phyloP scores from a whole-genome alignment of 2,113 vertebrate genomes.

The Rhinoptilus africanus region DNA sequence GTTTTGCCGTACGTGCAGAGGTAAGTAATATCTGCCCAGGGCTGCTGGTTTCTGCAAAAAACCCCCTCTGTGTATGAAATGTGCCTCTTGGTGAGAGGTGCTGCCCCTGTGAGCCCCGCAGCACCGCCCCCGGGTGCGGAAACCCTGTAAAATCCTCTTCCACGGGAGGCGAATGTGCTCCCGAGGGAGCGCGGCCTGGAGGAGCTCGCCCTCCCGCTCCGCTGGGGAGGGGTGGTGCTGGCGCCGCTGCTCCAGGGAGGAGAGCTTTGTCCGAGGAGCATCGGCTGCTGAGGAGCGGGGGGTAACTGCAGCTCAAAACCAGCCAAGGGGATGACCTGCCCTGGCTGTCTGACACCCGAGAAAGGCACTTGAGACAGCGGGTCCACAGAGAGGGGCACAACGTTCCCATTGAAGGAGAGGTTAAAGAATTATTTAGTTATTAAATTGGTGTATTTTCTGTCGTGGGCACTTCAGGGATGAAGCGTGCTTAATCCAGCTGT shows the following conservation, averaged over 20 bases:
- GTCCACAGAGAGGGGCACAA: neutral
- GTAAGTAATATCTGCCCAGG: accelerated
- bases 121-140: neutral
- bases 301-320: neutral
- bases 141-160: neutral
- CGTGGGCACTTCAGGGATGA: neutral
- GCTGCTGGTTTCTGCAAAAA: neutral
- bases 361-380: neutral
- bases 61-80: accelerated
- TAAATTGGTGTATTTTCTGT: neutral
- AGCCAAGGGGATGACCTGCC: neutral
- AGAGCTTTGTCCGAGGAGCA: neutral
- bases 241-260: too few relatives aligned
- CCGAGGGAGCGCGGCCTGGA: accelerated
- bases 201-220: neutral
- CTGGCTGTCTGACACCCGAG: neutral
- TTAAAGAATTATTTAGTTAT: neutral
- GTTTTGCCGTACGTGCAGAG: accelerated
- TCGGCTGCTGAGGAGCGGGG: neutral
- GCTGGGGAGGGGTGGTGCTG: accelerated
- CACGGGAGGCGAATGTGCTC: accelerated
- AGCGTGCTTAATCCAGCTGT: neutral
- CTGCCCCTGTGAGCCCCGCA: neutral
- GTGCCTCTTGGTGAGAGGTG: neutral
- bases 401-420: neutral